A percentile compares a stretch with the other conserved stretches of the same genome.
Evolutionary conservation across 2,113 vertebrate genomes (phyloP).

Genomic region (Emydura subglobosa): DNA sequence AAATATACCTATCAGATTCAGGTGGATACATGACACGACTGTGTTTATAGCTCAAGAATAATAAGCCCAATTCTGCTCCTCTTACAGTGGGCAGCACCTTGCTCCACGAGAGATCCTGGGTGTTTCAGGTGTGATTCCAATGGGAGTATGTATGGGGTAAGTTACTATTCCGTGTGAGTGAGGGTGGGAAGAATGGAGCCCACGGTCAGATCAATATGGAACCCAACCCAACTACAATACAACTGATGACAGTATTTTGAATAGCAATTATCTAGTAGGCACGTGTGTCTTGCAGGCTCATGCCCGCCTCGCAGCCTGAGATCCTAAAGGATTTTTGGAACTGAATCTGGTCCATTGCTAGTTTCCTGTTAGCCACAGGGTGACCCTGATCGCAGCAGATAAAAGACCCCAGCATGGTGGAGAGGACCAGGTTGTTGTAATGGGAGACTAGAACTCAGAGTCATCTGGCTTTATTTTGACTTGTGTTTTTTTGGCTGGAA

Average conservation of each 20-base stretch:
- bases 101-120: background rate
- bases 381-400: too few relatives aligned
- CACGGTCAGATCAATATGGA: fast-evolving
- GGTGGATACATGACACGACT: fast-evolving
- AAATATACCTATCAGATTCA: background rate
- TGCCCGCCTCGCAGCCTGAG: background rate
- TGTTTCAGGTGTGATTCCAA: background rate
- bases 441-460: too few relatives aligned
- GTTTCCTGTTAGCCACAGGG: background rate
- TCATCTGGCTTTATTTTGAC: background rate
- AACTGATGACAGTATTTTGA: fast-evolving
- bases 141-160: background rate
- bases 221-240: background rate
- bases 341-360: too few relatives aligned
- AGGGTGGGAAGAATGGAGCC: background rate
- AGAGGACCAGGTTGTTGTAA: background rate
- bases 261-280: background rate
- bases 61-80: background rate
- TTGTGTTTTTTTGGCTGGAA: background rate
- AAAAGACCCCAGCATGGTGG: background rate
- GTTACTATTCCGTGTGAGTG: fast-evolving
- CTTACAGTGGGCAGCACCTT: fast-evolving
- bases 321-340: background rate
- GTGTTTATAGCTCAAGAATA: background rate
- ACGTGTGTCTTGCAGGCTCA: background rate